Evolutionary conservation across 2,888 invertebrate species (phyloP).

Genomic region (Alloscopus bannaensis): DNA sequence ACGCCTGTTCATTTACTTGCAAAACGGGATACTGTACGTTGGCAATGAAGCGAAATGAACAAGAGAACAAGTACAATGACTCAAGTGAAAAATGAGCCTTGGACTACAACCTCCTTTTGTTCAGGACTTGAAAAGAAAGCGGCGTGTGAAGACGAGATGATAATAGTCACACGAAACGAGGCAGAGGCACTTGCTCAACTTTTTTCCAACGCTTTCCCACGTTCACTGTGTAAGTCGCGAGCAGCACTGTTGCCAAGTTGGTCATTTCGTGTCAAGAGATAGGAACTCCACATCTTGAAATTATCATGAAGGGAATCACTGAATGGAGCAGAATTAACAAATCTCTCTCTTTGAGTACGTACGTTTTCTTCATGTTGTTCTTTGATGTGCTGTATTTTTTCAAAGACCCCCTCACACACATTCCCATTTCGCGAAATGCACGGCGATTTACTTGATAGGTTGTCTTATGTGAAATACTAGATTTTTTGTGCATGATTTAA

Average conservation of each 20-base stretch:
- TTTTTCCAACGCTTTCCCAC: neutral
- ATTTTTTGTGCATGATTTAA: conserved; percentile 24
- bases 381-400: neutral
- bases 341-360: neutral
- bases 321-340: conserved; percentile 28
- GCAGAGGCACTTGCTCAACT: conserved; percentile 10
- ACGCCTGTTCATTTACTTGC: too few relatives aligned
- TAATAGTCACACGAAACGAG: conserved; percentile 29
- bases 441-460: neutral
- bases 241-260: conserved; percentile 31
- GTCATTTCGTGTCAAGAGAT: conserved; percentile 20
- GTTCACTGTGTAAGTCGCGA: conserved; percentile 22
- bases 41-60: too few relatives aligned
- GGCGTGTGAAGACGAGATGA: too few relatives aligned
- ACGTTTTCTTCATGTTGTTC: neutral
- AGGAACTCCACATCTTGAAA: neutral
- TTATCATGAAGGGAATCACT: conserved; percentile 17
- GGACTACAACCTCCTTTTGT: conserved; percentile 19
- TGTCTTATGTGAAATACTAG: neutral
- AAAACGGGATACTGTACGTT: too few relatives aligned
- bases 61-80: neutral
- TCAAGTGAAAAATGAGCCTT: neutral
- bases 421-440: neutral
- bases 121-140: conserved; percentile 30
- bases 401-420: too few relatives aligned